These are phyloP conservation scores for Manis javanica DNA, from an alignment of 2,797 vertebrate genomes.

Conservation along the genomic window DNA sequence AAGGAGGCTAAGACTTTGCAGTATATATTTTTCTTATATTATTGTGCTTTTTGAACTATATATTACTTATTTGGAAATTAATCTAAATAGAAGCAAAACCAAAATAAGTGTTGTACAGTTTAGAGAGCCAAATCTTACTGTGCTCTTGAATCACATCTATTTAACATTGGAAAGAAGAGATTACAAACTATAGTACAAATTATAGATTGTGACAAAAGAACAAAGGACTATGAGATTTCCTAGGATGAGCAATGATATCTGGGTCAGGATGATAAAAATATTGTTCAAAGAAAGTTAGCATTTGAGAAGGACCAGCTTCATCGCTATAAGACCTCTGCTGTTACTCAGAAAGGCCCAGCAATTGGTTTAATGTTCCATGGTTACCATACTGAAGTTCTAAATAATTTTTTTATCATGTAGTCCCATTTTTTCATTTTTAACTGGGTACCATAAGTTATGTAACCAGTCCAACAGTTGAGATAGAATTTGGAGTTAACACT, in stretches of 20 bases:
- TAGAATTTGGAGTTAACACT: background rate
- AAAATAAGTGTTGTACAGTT: background rate
- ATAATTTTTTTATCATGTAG: background rate
- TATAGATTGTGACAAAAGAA: background rate
- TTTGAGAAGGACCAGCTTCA: background rate
- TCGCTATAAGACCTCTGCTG: background rate
- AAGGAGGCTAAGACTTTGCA: background rate
- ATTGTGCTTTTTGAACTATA: background rate
- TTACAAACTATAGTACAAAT: background rate
- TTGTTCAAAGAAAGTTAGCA: background rate
- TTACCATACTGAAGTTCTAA: background rate
- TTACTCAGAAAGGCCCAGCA: background rate
- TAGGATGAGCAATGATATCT: background rate
- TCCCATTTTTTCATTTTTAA: conserved; percentile 5
- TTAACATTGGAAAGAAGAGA: background rate
- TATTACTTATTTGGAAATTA: background rate
- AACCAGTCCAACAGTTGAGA: background rate
- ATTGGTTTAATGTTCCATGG: background rate
- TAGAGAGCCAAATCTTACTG: background rate
- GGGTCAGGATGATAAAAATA: background rate
- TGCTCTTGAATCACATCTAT: background rate
- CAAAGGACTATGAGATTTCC: background rate
- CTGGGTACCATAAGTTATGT: background rate
- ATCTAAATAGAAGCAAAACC: background rate
- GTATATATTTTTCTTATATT: background rate